Base-by-base conservation (phyloP, 2,113 vertebrate species). In the Charadrius vociferus region DNA sequence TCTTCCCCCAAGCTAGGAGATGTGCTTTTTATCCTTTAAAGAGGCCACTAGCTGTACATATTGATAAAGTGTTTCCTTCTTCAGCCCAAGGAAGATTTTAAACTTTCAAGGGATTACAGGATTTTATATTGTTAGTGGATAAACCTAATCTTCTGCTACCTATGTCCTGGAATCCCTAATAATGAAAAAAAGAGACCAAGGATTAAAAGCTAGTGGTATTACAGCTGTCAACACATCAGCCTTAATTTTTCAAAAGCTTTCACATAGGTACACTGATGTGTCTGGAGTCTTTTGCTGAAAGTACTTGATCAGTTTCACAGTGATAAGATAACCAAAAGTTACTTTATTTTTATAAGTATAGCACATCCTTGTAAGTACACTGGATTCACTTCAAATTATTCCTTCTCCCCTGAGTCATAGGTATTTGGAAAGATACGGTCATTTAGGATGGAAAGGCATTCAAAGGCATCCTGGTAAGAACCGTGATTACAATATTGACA, bases 41-140 rank as follows among this genome's bases (percentile, higher is more conserved):
- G 67, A 95, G 77, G 32, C 70, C 58, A 89, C 67, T 95, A 93
- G 86, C 91, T 95, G 86, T 94, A 97, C 81, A 94, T 94, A 96
- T 96, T 96, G 95, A 96, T 95, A 97, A 95, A 95, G 50, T 55
- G 37, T 71, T 93, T 96, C 89, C 71, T 94, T 93, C 84, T 90
- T 47, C 81, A 95, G 91, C 45, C 93, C 89, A 91, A 88, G 89
- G 71, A 97, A 97, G 97, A 96, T 97, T 97, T 94, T 96, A 97
- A 97, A 97, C 74, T 97, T 96, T 93, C 94, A 96, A 52, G 78
- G 95, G 96, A 97, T 97, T 97, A 97, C 93, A 97, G 87, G 94
- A 96, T 97, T 97, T 97, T 95, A 95, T 90, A 95, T 94, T 97
- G 94, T 97, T 97, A 95, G 91, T 96, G 95, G 96, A 94, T 97